A percentile compares a stretch with the other conserved stretches of the same genome.
These are phyloP conservation scores for Phengaris alcon DNA, from an alignment of 2,888 invertebrate species.

Conservation along the genomic window DNA sequence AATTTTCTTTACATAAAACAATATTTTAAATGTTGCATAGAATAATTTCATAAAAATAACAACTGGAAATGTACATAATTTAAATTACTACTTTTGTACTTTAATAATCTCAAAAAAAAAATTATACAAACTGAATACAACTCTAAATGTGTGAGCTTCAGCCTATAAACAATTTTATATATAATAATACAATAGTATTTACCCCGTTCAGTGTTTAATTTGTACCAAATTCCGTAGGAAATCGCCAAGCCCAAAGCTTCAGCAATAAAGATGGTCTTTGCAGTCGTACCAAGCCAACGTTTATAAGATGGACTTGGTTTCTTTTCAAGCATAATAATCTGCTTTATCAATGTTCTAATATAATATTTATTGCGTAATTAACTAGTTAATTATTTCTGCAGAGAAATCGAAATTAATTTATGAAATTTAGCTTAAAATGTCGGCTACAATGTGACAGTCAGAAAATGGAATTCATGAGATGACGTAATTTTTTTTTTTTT, in stretches of 20 bases:
- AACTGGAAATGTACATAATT: neutral
- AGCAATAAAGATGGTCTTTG: slow-evolving; percentile 76
- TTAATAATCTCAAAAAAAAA: neutral
- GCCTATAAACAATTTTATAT: too few relatives aligned
- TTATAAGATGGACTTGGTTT: slow-evolving; percentile 77
- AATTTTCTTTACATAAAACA: neutral
- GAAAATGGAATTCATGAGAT: neutral
- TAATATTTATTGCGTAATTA: neutral
- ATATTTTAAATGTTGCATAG: too few relatives aligned
- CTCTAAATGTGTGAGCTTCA: neutral
- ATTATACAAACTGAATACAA: neutral
- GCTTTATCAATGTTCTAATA: neutral
- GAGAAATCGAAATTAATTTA: neutral
- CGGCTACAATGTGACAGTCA: slow-evolving; percentile 1
- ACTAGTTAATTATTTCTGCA: neutral
- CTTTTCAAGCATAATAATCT: slow-evolving; percentile 82
- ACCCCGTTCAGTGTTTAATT: slow-evolving; percentile 86
- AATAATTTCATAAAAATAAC: too few relatives aligned
- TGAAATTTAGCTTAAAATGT: slow-evolving; percentile 6
- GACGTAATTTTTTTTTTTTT: too few relatives aligned
- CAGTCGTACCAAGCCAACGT: slow-evolving; percentile 74
- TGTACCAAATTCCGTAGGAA: slow-evolving; percentile 82
- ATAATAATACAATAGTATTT: slow-evolving; percentile 35
- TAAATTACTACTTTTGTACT: too few relatives aligned
- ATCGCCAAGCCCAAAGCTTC: slow-evolving; percentile 81